Base-by-base conservation (phyloP, 2,888 invertebrate genomes). In the Panopea generosa region DNA sequence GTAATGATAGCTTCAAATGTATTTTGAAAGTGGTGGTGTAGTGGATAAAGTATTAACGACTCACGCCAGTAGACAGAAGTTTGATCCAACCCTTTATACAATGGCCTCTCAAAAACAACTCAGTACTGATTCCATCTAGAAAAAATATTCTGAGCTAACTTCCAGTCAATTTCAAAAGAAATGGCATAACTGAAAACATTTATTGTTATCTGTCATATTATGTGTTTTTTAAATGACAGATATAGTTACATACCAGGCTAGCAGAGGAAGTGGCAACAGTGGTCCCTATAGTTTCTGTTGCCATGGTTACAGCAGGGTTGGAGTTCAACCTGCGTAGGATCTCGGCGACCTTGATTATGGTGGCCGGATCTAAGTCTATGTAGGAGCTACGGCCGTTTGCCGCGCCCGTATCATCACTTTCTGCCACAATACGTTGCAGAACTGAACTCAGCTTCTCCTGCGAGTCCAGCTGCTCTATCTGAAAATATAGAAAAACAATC, bases 171-270 rank as follows among this genome's bases (percentile, higher is more conserved):
- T n/a, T n/a, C n/a, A n/a, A n/a, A n/a, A n/a, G n/a, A n/a, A n/a
- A n/a, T n/a, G n/a, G n/a, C n/a, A n/a, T n/a, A n/a, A n/a, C n/a
- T n/a, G n/a, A n/a, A n/a, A n/a, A n/a, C n/a, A n/a, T n/a, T n/a
- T n/a, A n/a, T n/a, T n/a, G n/a, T n/a, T n/a, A n/a, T n/a, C n/a
- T n/a, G n/a, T n/a, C n/a, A n/a, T n/a, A n/a, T n/a, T n/a, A n/a
- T n/a, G n/a, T n/a, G n/a, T n/a, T n/a, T n/a, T n/a, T n/a, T n/a
- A n/a, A n/a, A n/a, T n/a, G n/a, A n/a, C n/a, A n/a, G n/a, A n/a
- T n/a, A n/a, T n/a, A n/a, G n/a, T n/a, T n/a, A n/a, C 76, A 68
- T 53, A 81, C 80, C 77, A 77, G 77, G 80, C 53, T 60, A 56
- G 74, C 77, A 77, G 80, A 77, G 77, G 80, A 81, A 72, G 73